Conservation (phyloP, 2,113 vertebrate genomes). For the Mixornis gularis region DNA sequence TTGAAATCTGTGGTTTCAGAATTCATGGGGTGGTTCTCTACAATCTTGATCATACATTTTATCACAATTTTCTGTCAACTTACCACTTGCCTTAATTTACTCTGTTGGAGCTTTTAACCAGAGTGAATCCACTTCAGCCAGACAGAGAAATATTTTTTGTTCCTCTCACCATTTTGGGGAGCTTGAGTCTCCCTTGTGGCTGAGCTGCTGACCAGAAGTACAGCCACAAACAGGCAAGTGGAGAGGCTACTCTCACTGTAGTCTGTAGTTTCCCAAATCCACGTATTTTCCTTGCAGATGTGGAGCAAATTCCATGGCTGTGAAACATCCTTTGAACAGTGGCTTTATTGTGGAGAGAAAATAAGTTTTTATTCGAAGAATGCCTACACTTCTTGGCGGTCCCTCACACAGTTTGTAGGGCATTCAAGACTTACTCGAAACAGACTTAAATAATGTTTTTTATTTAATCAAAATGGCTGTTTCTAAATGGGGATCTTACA, state of each 20-base stretch:
- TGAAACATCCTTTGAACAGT: not conserved
- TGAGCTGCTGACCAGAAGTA: not conserved
- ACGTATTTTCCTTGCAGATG: not conserved
- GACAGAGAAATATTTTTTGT: not conserved
- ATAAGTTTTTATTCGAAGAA: not conserved
- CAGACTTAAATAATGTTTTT: conserved; percentile 11
- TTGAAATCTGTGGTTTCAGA: not conserved
- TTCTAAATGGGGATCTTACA: conserved; percentile 26
- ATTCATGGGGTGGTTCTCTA: not conserved
- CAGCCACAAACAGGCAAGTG: not conserved
- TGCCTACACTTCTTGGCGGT: not conserved
- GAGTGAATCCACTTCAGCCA: not conserved
- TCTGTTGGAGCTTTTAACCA: not conserved
- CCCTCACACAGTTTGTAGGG: not conserved
- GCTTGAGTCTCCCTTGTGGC: not conserved
- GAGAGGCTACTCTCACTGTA: not conserved
- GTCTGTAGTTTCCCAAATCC: not conserved
- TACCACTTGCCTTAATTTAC: not conserved
- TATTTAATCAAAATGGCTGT: conserved; percentile 24
- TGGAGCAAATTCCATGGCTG: not conserved
- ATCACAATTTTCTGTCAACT: not conserved
- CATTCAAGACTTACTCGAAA: not conserved
- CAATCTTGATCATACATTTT: not conserved
- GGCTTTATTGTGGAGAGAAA: not conserved
- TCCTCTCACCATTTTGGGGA: not conserved